phyloP scores from a whole-genome alignment of 2,888 invertebrate genomes.

The Operophtera brumata region DNA sequence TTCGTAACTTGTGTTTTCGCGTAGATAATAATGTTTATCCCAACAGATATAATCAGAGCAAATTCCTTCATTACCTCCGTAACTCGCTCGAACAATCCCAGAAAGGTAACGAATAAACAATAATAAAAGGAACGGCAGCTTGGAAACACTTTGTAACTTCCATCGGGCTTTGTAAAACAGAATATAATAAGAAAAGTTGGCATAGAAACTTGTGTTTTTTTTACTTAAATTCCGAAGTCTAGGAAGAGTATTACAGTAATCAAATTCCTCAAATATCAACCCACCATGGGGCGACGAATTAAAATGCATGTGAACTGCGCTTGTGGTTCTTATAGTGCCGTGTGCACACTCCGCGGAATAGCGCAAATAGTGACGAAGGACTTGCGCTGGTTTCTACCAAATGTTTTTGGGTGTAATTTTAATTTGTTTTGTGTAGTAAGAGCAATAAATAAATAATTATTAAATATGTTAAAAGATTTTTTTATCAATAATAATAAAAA shows the following conservation, averaged over 20 bases:
- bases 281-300: slow-evolving; percentile 53
- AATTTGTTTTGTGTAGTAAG: no score
- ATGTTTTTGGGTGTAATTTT: slow-evolving; percentile 11
- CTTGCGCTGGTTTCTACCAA: slow-evolving; percentile 6
- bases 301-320: slow-evolving; percentile 69
- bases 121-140: slow-evolving; percentile 36
- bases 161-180: slow-evolving; percentile 47
- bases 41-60: slow-evolving; percentile 28
- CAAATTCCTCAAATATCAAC: slow-evolving; percentile 75
- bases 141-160: slow-evolving; percentile 35
- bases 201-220: slow-evolving; percentile 62
- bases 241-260: slow-evolving; percentile 70
- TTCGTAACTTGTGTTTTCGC: slow-evolving; percentile 11
- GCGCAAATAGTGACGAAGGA: slow-evolving; percentile 21
- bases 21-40: slow-evolving; percentile 30
- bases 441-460: no score
- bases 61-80: slow-evolving; percentile 25
- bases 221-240: slow-evolving; percentile 61
- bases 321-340: slow-evolving; percentile 43
- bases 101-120: slow-evolving; percentile 32
- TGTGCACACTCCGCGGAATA: slow-evolving; percentile 21
- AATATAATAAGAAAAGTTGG: slow-evolving; percentile 61
- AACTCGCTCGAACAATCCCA: slow-evolving; percentile 27
- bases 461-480: no score
- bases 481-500: no score